Conservation (phyloP, 2,797 vertebrate genomes). For the Atherinosoma microstoma region DNA sequence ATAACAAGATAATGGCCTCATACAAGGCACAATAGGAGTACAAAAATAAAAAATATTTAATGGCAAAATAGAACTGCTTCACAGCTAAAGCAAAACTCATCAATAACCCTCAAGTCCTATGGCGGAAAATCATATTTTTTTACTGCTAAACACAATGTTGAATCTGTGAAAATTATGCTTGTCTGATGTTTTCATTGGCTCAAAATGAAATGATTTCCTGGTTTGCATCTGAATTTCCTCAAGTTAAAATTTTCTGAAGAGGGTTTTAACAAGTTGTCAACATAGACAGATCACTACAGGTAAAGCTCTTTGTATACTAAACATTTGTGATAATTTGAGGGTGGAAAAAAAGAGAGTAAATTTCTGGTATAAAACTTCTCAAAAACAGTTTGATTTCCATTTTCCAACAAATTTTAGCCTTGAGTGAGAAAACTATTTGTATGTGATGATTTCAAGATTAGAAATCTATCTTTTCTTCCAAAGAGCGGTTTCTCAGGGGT, state of each 20-base stretch:
- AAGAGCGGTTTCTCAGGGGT: not conserved
- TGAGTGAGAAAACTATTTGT: not conserved
- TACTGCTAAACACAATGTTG: not conserved
- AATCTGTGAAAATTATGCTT: not conserved
- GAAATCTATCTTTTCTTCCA: not conserved
- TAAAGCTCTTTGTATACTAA: not conserved
- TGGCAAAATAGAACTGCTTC: constrained; percentile 17
- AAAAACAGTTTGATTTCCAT: not conserved
- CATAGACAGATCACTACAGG: not conserved
- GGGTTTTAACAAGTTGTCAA: not conserved
- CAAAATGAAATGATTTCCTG: not conserved
- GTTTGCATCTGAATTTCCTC: not conserved
- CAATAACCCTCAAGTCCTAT: not conserved
- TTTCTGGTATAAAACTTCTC: not conserved
- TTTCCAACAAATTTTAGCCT: not conserved
- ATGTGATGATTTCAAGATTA: not conserved
- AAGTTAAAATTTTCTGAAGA: not conserved
- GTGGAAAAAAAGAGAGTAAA: not conserved
- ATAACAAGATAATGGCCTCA: not conserved
- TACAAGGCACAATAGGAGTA: not conserved
- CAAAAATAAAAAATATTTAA: not conserved
- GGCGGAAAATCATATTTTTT: not conserved
- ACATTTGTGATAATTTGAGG: not conserved
- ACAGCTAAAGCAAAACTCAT: not conserved
- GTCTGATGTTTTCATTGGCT: too few species aligned